A percentile compares a stretch with the other conserved stretches of the same genome.
These are phyloP conservation scores for Leptura quadrifasciata DNA, from an alignment of 2,888 invertebrate species.

Conservation along the genomic window DNA sequence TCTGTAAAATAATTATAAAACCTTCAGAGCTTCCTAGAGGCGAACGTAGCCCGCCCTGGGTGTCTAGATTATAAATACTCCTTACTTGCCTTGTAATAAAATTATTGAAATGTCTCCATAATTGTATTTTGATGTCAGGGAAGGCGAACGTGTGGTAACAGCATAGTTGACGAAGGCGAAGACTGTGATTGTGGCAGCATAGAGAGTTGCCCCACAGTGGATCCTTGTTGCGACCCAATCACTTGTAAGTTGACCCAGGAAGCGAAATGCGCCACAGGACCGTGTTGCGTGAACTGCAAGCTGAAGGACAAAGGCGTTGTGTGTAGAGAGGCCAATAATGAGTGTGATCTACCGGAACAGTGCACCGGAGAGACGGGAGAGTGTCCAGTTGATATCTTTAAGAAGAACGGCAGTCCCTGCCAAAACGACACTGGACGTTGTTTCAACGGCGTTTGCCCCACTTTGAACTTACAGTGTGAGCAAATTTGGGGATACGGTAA, in stretches of 20 bases:
- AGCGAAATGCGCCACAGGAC: constrained; percentile 94
- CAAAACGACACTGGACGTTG: constrained; percentile 85
- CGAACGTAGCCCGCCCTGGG: too few relatives aligned
- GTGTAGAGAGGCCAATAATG: constrained; percentile 91
- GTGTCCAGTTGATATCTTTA: constrained; percentile 92
- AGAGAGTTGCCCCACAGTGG: constrained; percentile 89
- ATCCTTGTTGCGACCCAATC: constrained; percentile 98
- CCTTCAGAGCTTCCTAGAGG: too few relatives aligned
- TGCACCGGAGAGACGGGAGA: constrained; percentile 93
- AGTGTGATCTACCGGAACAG: constrained; percentile 96
- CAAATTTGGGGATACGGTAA: constrained; percentile 91
- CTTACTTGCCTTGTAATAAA: too few relatives aligned
- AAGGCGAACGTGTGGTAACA: constrained; percentile 91
- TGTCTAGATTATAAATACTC: too few relatives aligned
- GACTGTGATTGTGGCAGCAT: constrained; percentile 98
- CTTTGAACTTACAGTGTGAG: constrained; percentile 91
- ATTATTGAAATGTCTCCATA: background rate
- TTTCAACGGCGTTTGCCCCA: constrained; percentile 94
- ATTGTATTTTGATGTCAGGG: constrained; percentile 54
- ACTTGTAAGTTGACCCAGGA: constrained; percentile 96
- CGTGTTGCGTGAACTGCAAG: constrained; percentile 94
- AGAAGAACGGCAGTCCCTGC: constrained; percentile 95
- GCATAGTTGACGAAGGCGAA: constrained; percentile 94
- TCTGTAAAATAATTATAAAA: too few relatives aligned
- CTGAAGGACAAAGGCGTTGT: constrained; percentile 83